Conservation (phyloP, 2,113 vertebrate species). For the Rattus rattus region DNA sequence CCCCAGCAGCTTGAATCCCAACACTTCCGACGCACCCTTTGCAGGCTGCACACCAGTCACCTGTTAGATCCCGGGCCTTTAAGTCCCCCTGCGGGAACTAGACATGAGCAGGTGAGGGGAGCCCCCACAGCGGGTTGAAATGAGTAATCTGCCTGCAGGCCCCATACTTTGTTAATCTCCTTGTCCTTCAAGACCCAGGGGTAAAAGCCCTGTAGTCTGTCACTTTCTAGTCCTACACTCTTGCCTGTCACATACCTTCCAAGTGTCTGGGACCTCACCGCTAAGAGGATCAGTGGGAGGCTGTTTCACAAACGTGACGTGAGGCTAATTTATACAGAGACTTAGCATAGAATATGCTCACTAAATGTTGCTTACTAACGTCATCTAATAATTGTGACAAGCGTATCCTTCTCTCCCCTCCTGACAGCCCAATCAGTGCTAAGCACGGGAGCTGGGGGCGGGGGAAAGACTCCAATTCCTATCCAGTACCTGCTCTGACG, state of each 20-base stretch:
- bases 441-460: neutral
- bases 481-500: neutral
- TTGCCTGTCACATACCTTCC: neutral
- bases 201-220: neutral
- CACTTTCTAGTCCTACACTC: neutral
- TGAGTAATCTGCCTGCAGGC: no score
- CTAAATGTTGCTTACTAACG: neutral
- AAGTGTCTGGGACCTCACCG: neutral
- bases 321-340: neutral
- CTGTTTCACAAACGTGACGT: neutral
- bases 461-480: no score
- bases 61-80: neutral
- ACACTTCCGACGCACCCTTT: slow-evolving; percentile 23
- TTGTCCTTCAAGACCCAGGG: neutral
- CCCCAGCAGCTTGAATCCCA: neutral
- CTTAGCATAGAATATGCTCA: neutral
- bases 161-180: neutral
- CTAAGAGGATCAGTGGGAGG: neutral
- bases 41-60: neutral
- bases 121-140: neutral
- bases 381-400: neutral
- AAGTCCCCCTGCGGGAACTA: neutral
- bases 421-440: neutral
- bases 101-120: neutral
- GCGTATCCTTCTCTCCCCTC: neutral